Evolutionary conservation across 2,113 vertebrate genomes (phyloP).

Genomic region (Perca fluviatilis): DNA sequence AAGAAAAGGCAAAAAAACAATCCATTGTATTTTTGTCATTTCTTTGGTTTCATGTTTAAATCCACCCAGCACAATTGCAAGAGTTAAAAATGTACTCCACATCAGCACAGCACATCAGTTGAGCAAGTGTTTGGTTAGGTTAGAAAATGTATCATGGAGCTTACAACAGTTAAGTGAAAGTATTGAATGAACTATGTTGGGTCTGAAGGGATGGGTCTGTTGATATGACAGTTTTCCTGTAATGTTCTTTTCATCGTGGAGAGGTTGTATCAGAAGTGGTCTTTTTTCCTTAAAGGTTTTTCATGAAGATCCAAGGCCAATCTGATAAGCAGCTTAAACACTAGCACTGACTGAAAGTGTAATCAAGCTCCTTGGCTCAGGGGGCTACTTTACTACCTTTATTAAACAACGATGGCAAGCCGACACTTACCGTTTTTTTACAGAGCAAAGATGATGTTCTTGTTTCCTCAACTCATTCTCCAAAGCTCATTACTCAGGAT

Average conservation of each 20-base stretch:
- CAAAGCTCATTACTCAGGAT: constrained; percentile 20
- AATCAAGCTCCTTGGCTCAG: background rate
- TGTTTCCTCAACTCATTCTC: background rate
- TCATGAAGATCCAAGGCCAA: background rate
- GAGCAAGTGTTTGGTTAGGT: background rate
- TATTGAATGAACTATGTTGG: background rate
- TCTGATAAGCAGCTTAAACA: background rate
- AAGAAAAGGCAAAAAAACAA: background rate
- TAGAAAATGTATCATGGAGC: background rate
- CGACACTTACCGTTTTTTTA: background rate
- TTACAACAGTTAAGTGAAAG: background rate
- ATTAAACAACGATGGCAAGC: constrained; percentile 18
- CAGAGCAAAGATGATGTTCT: background rate
- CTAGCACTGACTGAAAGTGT: background rate
- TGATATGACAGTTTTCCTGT: background rate
- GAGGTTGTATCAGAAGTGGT: background rate
- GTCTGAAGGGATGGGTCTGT: background rate
- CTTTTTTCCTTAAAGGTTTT: background rate
- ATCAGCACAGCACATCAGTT: background rate
- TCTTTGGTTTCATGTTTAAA: background rate
- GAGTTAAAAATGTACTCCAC: background rate
- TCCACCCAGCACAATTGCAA: background rate
- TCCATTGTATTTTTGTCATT: background rate
- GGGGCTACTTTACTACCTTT: background rate
- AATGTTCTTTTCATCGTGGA: background rate